Evolutionary conservation across 2,113 vertebrate genomes (phyloP).

Genomic region (Eubucco bourcierii): DNA sequence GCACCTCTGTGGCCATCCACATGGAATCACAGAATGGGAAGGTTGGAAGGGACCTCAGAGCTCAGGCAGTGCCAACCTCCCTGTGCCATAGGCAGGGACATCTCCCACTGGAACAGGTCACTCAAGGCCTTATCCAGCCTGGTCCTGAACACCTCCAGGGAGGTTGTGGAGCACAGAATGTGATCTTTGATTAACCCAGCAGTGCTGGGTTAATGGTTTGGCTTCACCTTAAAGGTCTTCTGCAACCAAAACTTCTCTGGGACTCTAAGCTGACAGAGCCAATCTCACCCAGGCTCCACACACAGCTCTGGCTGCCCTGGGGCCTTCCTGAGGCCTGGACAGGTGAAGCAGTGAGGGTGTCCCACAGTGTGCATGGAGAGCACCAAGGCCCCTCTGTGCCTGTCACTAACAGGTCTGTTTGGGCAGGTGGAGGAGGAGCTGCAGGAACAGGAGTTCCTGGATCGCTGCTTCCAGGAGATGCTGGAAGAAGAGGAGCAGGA

Average conservation of each 20-base stretch:
- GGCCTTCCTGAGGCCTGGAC: neutral
- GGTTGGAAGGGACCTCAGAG: no score
- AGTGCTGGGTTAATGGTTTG: no score
- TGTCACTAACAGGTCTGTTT: accelerated
- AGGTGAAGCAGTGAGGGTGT: accelerated
- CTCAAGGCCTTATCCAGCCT: no score
- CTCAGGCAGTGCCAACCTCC: no score
- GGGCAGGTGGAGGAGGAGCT: conserved; percentile 95
- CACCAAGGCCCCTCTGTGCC: accelerated
- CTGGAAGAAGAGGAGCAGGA: conserved; percentile 97
- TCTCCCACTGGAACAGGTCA: no score
- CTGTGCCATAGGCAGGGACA: no score
- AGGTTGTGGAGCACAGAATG: no score
- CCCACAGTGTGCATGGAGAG: neutral
- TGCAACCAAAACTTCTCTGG: neutral
- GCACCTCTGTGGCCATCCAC: neutral
- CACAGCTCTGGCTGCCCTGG: neutral
- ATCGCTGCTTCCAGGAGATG: conserved; percentile 99
- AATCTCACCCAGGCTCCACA: neutral
- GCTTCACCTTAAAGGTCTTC: neutral
- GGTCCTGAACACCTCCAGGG: no score
- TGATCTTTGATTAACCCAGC: no score
- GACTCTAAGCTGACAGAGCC: neutral
- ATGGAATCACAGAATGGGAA: no score
- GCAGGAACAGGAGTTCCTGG: conserved; percentile 95